A percentile compares a stretch with the other conserved stretches of the same genome.
Conservation (phyloP, 2,888 invertebrate species). For the Chloroclysta siterata region DNA sequence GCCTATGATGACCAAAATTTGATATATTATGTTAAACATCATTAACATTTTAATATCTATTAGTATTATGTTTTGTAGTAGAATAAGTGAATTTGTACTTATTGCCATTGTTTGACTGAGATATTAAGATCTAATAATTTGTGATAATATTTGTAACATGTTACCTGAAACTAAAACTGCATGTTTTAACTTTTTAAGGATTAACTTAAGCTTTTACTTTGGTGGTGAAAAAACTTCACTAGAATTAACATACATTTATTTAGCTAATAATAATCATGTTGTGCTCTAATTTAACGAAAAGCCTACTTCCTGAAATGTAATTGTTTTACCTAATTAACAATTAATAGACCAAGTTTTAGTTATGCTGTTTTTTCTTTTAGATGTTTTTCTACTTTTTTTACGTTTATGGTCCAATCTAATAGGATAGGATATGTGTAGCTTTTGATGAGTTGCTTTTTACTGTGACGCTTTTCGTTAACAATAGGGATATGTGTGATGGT, state of each 20-base stretch:
- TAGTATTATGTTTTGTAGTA: conserved; percentile 5
- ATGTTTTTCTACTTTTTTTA: too few relatives aligned
- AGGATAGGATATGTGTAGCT: too few relatives aligned
- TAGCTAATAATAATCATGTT: conserved; percentile 10
- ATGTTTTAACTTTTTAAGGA: conserved; percentile 11
- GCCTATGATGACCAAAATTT: not conserved
- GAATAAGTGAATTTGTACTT: conserved; percentile 11
- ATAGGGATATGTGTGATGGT: conserved; percentile 31
- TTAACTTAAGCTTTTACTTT: conserved; percentile 4
- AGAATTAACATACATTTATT: conserved; percentile 4
- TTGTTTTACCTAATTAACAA: not conserved
- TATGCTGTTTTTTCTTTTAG: not conserved
- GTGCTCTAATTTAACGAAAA: conserved; percentile 7
- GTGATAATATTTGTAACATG: conserved; percentile 35
- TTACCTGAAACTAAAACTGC: conserved; percentile 31
- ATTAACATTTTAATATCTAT: not conserved
- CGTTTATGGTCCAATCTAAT: too few relatives aligned
- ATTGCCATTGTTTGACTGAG: conserved; percentile 12
- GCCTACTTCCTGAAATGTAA: conserved; percentile 13
- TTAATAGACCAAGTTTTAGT: not conserved
- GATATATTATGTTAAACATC: not conserved
- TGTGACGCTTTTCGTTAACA: conserved; percentile 15
- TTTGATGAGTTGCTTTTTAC: not conserved
- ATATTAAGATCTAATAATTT: conserved; percentile 9
- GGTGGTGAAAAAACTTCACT: conserved; percentile 22